Base-by-base conservation (phyloP, 2,888 invertebrate species). In the Polydrusus pterygomalis region DNA sequence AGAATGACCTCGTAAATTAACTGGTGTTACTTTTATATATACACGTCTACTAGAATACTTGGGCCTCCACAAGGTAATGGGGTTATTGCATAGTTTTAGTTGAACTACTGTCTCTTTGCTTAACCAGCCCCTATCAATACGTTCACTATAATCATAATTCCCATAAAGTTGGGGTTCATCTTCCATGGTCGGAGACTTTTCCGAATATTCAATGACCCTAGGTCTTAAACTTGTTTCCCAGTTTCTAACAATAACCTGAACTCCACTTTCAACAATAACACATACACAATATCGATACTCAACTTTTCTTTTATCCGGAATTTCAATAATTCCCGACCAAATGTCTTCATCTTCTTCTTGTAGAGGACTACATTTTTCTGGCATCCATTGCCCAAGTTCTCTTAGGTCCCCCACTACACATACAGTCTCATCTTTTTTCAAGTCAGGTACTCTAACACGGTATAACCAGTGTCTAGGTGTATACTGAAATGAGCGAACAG, bases 141-240 rank as follows among this genome's bases (percentile, higher is more conserved):
- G 90, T 78, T 88, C 87, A 30, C 88, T 87, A 13, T 88, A 90
- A 81, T 90, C 89, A 82, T 91, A 90, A 81, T 90, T 89, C 60
- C 96, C 96, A 88, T 95, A 95, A 63, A 89, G 88, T 78, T 94
- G 93, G 25, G 89, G 88, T 73, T 88, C 86, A 60, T 82, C 82
- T 58, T 81, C 78, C 5, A 65, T 72, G 10, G 77, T 82, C 7
- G 85, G 84, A 54, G 84, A 83, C 51, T 60, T 76, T 56, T 79
- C 74, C 8, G 78, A 56, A 17, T 75, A 89, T 60, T 88, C 88
- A 56, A 96, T 91, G 63, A 89, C 83, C 79, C 96, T 89, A 30
- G 96, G 92, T 68, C 89, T 87, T 79, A 94, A 87, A 84, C 93
- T 92, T 0, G 95, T 94, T 87, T 97, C 97, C 96, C 96, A 97